Evolutionary conservation across 1,140 invertebrate species (phyloP).

Genomic region (Drosophila carrolli): DNA sequence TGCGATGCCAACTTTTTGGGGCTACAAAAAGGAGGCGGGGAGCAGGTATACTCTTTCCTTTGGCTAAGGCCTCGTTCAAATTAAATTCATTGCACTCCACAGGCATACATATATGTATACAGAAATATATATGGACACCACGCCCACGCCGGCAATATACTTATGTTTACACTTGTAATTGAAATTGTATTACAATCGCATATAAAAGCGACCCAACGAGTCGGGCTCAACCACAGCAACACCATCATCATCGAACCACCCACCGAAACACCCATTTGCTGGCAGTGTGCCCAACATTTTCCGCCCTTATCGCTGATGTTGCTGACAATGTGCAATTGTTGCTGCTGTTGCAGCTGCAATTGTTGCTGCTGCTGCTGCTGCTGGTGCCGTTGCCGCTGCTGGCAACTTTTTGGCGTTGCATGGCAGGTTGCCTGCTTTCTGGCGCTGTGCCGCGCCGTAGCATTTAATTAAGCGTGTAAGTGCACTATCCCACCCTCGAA

Average conservation of each 20-base stretch:
- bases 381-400: constrained; percentile 15
- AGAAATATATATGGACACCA: constrained; percentile 1
- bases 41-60: not conserved
- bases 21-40: not conserved
- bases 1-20: constrained; percentile 6
- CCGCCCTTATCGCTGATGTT: constrained; percentile 74
- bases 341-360: constrained; percentile 17
- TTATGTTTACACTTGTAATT: constrained; percentile 81
- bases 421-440: constrained; percentile 55
- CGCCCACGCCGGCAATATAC: constrained; percentile 64
- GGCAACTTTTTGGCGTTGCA: constrained; percentile 50
- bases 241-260: constrained; percentile 12
- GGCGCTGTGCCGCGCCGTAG: constrained; percentile 46
- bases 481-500: constrained; percentile 37
- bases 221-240: constrained; percentile 11
- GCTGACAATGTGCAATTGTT: constrained; percentile 69
- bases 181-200: constrained; percentile 81
- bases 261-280: constrained; percentile 17
- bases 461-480: constrained; percentile 82
- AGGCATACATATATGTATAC: not conserved
- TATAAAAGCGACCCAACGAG: constrained; percentile 42
- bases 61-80: constrained; percentile 33
- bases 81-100: constrained; percentile 38
- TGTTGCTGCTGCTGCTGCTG: constrained; percentile 23
- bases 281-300: constrained; percentile 66